Evolutionary conservation across 2,797 vertebrate species (phyloP), one percentile per base, ranked within the genome.

Genomic region (Aldrovandia affinis): DNA sequence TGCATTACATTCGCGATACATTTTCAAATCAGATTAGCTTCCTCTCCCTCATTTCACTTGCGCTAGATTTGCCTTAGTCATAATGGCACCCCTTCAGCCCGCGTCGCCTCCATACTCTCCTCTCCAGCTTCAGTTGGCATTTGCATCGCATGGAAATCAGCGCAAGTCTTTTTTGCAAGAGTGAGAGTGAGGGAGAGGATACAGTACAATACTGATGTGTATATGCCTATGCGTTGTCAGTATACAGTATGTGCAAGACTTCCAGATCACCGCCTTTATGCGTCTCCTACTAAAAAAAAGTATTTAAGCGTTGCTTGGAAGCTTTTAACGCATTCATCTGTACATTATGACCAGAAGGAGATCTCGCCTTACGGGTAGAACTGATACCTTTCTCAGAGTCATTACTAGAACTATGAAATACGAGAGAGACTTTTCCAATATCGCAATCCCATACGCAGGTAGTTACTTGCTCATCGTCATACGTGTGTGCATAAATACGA

Each of bases 131-230:
- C 78, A 33, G 78, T 80, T 80, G 14, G 28, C 20, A 81, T 81
- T 81, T 81, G 55, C 80, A 81, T 81, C 1, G 25, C 36, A 81
- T 81, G 80, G 57, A 81, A 81, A 81, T 81, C 1, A 61, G 80
- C 28, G 1, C 25, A 14, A 57, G 20, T 42, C 52, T 81, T 61
- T n/a, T 15, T 8, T 77, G 73, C 33, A 22, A 20, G 36, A 77
- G 73, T 25, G 73, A 77, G 42, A 75, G 70, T 44, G 70, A 75
- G 70, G 30, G 70, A 8, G 14, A 70, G 30, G 14, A 14, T 28
- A 68, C n/a, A n/a, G n/a, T n/a, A n/a, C n/a, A n/a, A n/a, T n/a
- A n/a, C n/a, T n/a, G n/a, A n/a, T n/a, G n/a, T n/a, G n/a, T n/a
- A n/a, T n/a, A n/a, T n/a, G n/a, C n/a, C n/a, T n/a, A n/a, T n/a